These are phyloP conservation scores for Choloepus didactylus DNA, from an alignment of 2,797 vertebrate species.

Conservation along the genomic window DNA sequence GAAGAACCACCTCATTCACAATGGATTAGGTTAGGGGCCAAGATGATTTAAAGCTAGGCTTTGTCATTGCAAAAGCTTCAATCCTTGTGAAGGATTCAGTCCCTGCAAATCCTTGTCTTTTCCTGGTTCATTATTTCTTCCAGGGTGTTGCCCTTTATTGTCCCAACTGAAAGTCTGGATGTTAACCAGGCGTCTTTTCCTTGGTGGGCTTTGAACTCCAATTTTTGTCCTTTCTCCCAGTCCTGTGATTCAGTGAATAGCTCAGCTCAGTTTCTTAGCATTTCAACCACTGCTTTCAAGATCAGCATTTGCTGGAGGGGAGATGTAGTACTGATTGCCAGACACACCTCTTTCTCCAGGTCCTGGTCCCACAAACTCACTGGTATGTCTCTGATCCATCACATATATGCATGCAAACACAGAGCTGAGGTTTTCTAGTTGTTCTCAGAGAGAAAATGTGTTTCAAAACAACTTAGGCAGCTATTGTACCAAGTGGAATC, in stretches of 20 bases:
- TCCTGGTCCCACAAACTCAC: background rate
- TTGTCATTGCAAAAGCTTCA: background rate
- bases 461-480: slow-evolving; percentile 7
- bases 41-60: background rate
- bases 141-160: background rate
- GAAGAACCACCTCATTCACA: background rate
- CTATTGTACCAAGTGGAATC: background rate
- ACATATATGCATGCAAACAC: too few relatives aligned
- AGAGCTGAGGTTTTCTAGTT: background rate
- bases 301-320: background rate
- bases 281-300: background rate
- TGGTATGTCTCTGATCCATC: background rate
- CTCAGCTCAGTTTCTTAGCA: background rate
- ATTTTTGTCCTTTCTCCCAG: background rate
- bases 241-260: background rate
- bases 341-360: background rate
- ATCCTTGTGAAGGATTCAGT: background rate
- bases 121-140: background rate
- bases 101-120: background rate
- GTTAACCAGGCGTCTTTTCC: background rate
- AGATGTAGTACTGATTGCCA: too few relatives aligned
- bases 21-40: background rate
- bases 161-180: background rate
- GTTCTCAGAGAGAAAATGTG: background rate
- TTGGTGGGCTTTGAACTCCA: background rate